Base-by-base conservation (phyloP, 2,888 invertebrate species). In the Teinopalpus imperialis region DNA sequence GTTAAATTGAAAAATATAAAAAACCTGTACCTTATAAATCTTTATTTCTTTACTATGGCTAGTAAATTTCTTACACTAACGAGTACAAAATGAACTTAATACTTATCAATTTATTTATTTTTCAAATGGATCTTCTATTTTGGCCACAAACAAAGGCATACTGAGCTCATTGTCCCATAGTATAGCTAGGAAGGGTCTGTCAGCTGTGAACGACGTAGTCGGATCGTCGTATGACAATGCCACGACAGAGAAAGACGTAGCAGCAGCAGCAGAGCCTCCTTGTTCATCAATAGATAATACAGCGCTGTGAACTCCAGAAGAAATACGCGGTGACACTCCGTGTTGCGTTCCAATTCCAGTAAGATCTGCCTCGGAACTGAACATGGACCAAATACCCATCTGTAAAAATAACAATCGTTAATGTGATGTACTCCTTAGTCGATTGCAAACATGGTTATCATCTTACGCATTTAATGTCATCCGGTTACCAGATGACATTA, bases 221-320 rank as follows among this genome's bases (percentile, higher is more conserved):
- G 80, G 71, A 0, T 76, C 69, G n/a, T 81, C 77, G 18, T 81
- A 79, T 1, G 89, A 89, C 2, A 90, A 57, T 1, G 90, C 89
- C 0, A 90, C 81, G 0, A 81, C 89, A 2, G 79, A 70, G 14
- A 89, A 74, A 0, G 76, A 65, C 1, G 87, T 80, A 0, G 86
- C 82, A 1, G 89, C 90, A 0, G 89, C 74, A 0, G 90, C 90
- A 1, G 76, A 69, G 0, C 82, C 85, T 6, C 91, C 91, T 35
- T 79, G 61, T 50, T 91, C 90, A 31, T 91, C 90, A 1, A 91
- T 83, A 1, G 85, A 77, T n/a, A 91, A 56, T 9, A 74, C 65
- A 0, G 90, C 89, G 9, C 89, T 82, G 56, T 91, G 91, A 1
- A 89, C 43, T 0, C 90, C 89, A 10, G 81, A 74, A 0, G 81